Evolutionary conservation across 2,113 vertebrate species (phyloP).

Genomic region (Phylloscopus trochiloides): DNA sequence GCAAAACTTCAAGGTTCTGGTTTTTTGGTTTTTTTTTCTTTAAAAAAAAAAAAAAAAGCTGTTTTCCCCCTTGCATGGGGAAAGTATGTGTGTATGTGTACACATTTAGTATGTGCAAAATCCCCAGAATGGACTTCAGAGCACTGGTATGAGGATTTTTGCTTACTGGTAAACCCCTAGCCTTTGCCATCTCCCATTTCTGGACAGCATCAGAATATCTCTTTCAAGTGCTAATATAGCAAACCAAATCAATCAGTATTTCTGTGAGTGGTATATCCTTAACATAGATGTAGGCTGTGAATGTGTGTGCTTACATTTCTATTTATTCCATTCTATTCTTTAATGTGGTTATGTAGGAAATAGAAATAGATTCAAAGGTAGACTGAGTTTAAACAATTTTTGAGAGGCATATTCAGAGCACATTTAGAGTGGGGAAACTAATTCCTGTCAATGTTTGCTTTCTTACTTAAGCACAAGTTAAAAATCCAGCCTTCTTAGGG

Average conservation of each 20-base stretch:
- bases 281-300: neutral
- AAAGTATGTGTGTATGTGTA: neutral
- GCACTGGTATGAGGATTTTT: neutral
- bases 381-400: neutral
- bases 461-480: neutral
- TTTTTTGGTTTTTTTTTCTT: neutral
- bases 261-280: neutral
- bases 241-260: neutral
- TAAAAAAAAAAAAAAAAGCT: neutral
- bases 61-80: neutral
- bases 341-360: neutral
- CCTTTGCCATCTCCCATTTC: neutral
- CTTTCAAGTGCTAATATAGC: neutral
- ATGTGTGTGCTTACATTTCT: neutral
- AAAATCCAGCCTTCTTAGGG: neutral
- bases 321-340: neutral
- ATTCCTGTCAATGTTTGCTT: neutral
- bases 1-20: neutral
- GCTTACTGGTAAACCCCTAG: neutral
- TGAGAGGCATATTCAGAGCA: neutral
- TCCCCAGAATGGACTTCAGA: neutral
- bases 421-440: neutral
- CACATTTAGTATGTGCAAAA: neutral
- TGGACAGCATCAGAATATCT: neutral
- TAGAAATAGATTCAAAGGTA: constrained; percentile 15